Base-by-base conservation (phyloP, 37 sponge, comb jelly and placozoan species). In the Diacarnus erythraeanus region DNA sequence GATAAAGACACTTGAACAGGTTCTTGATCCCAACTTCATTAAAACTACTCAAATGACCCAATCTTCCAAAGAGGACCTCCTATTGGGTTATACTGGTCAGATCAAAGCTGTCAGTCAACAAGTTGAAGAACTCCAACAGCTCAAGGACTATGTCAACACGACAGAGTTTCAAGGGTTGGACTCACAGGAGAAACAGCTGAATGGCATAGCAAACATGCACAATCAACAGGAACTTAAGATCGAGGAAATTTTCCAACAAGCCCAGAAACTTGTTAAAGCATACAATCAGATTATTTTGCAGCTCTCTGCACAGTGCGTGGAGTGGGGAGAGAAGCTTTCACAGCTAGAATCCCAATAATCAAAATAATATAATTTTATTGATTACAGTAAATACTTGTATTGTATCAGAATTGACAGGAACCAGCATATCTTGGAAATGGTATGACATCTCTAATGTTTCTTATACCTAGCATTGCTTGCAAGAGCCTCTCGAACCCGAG, bases 401-500 rank as follows among this genome's bases (percentile, higher is more conserved):
- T 33, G 18, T 36, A 2, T 74, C 75, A 87, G 69, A 87, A 64
- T 30, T 75, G 69, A 81, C 97, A 96, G 29, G 94, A 96, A 15
- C 82, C 79, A 26, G 85, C 66, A 64, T 67, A 94, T 36, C 94
- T 80, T 71, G 97, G 97, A 54, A 94, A 96, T 15, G 97, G 89
- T 47, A 88, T 91, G 1, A 85, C 86, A 74, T 96, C 97, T 64
- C 97, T 60, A 29, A 96, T 94, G 59, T 94, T 65, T 25, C 75
- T 81, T 44, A 88, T 36, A 42, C 91, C 94, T 65, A 91, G 36
- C 43, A 94, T 56, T 5, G 77, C 82, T 70, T 94, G 94, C 12
- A 96, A 58, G 35, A 87, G 72, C 6, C 97, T 75, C 60, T 96
- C 97, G 82, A 96, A 96, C 22, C 97, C 97, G 35, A 96, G 82